Evolutionary conservation across 2,888 invertebrate species (phyloP).

Genomic region (Blera fallax): DNA sequence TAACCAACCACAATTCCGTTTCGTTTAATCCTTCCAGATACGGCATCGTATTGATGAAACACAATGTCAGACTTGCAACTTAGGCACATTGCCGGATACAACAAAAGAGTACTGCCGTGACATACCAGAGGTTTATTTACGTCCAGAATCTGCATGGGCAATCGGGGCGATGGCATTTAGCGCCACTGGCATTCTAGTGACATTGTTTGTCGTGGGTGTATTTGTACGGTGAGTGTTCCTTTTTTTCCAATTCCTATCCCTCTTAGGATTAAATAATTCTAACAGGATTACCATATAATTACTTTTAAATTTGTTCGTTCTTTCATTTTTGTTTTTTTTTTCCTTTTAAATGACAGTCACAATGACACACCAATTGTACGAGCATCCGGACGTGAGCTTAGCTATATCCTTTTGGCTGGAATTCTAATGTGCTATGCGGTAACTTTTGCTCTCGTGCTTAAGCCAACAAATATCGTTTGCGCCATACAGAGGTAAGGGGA

Average conservation of each 20-base stretch:
- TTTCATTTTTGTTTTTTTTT: not conserved
- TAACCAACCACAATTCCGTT: slow-evolving; percentile 9
- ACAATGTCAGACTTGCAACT: slow-evolving; percentile 90
- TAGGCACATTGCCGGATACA: slow-evolving; percentile 91
- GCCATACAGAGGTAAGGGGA: slow-evolving; percentile 94
- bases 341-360: slow-evolving; percentile 82
- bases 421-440: slow-evolving; percentile 95
- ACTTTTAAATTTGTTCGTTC: slow-evolving; percentile 36
- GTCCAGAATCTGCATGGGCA: slow-evolving; percentile 93
- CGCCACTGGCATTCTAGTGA: slow-evolving; percentile 91
- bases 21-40: slow-evolving; percentile 83
- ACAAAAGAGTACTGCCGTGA: slow-evolving; percentile 88
- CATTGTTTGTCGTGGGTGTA: slow-evolving; percentile 89
- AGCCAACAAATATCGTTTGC: slow-evolving; percentile 93
- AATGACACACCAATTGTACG: slow-evolving; percentile 98
- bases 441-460: slow-evolving; percentile 94
- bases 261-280: slow-evolving; percentile 39
- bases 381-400: slow-evolving; percentile 94
- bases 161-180: slow-evolving; percentile 96
- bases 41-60: slow-evolving; percentile 91
- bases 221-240: slow-evolving; percentile 84
- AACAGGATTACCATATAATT: slow-evolving; percentile 56
- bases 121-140: slow-evolving; percentile 91
- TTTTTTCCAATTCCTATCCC: slow-evolving; percentile 27
- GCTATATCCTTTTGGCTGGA: slow-evolving; percentile 94